These are phyloP conservation scores for Yponomeuta evonymella DNA, from an alignment of 2,888 invertebrate species.

Conservation along the genomic window DNA sequence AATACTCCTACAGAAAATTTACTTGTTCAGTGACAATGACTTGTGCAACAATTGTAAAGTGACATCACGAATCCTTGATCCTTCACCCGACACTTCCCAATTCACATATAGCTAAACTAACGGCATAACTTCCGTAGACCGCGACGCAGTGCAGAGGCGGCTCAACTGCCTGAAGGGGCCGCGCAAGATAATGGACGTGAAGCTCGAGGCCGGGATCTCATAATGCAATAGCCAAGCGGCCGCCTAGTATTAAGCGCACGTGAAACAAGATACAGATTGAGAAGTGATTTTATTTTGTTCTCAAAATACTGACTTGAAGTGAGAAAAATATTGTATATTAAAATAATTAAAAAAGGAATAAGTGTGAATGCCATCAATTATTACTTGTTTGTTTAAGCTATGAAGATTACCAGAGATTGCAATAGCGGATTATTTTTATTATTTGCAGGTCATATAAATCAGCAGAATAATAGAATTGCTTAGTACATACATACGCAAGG, in stretches of 20 bases:
- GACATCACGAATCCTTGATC: no score
- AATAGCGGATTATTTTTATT: slow-evolving; percentile 71
- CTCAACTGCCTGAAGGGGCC: slow-evolving; percentile 76
- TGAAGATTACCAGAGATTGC: slow-evolving; percentile 64
- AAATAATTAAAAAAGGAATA: slow-evolving; percentile 60
- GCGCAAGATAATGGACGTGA: slow-evolving; percentile 69
- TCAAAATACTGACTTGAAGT: slow-evolving; percentile 45
- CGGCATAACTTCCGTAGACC: slow-evolving; percentile 77
- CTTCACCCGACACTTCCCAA: no score
- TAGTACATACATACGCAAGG: slow-evolving; percentile 25
- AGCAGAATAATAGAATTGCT: slow-evolving; percentile 40
- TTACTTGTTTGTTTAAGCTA: slow-evolving; percentile 50
- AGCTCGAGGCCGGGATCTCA: slow-evolving; percentile 71
- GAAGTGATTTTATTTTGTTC: slow-evolving; percentile 75
- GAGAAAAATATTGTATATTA: slow-evolving; percentile 36
- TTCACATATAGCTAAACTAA: background rate
- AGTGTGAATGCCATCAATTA: slow-evolving; percentile 55
- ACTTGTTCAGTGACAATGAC: no score
- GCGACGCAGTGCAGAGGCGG: slow-evolving; percentile 97
- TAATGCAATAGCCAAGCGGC: slow-evolving; percentile 54
- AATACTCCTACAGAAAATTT: no score
- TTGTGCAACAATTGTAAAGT: no score
- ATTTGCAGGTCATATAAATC: slow-evolving; percentile 43
- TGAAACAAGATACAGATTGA: slow-evolving; percentile 44
- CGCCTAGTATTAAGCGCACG: slow-evolving; percentile 43